These are phyloP conservation scores for Gasterosteus nipponicus DNA, from an alignment of 2,113 vertebrate genomes.

Conservation along the genomic window DNA sequence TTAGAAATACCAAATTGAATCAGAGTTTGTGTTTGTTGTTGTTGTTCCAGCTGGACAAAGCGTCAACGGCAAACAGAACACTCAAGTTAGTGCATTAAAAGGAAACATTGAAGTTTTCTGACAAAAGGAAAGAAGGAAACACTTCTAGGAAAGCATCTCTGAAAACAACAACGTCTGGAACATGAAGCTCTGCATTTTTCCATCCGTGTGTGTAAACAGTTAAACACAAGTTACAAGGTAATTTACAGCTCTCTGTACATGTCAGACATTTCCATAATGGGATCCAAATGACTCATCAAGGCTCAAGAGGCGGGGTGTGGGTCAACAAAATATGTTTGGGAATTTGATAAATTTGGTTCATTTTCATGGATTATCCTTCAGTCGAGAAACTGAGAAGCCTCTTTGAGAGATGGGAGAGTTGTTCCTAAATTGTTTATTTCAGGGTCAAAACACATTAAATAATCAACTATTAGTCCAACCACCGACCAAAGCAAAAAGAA, in stretches of 20 bases:
- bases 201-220: constrained; percentile 27
- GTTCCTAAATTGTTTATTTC: constrained; percentile 51
- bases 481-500: constrained; percentile 6
- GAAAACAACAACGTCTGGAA: neutral
- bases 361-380: constrained; percentile 23
- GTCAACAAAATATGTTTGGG: constrained; percentile 7
- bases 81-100: neutral
- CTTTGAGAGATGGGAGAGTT: constrained; percentile 4
- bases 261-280: constrained; percentile 28
- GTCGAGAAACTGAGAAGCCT: constrained; percentile 16
- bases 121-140: neutral
- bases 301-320: neutral
- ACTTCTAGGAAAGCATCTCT: neutral
- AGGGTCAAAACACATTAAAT: constrained; percentile 15
- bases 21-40: constrained; percentile 3
- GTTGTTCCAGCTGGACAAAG: neutral
- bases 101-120: neutral
- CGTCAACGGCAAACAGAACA: constrained; percentile 16
- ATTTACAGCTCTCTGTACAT: constrained; percentile 40
- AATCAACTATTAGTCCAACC: neutral
- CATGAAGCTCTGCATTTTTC: constrained; percentile 19
- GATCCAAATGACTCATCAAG: constrained; percentile 40
- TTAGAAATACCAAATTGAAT: constrained; percentile 27
- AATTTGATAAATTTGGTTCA: constrained; percentile 14
- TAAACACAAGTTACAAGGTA: constrained; percentile 30